These are phyloP conservation scores for Enteromius thamalakanensis DNA, from an alignment of 2,797 vertebrate species.

Conservation along the genomic window DNA sequence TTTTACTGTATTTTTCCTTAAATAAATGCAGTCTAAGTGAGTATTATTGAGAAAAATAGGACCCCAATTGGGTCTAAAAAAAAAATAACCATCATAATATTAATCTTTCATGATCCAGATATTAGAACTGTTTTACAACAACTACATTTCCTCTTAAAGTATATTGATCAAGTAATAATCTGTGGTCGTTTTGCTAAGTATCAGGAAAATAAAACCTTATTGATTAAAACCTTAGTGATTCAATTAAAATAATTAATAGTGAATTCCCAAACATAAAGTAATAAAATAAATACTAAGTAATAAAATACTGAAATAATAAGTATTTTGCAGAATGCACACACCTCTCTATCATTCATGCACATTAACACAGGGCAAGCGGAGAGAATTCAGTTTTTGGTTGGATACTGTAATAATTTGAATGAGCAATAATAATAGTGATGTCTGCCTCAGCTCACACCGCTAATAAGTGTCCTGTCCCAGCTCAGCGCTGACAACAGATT, in stretches of 20 bases:
- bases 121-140: no score
- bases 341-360: not conserved
- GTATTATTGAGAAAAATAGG: not conserved
- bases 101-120: not conserved
- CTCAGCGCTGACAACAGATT: constrained; percentile 5
- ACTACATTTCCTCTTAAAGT: not conserved
- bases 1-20: not conserved
- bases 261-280: not conserved
- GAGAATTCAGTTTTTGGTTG: not conserved
- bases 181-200: not conserved
- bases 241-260: no score
- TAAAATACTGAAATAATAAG: no score
- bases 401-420: not conserved
- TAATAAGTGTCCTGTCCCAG: constrained; percentile 6
- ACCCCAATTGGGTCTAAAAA: not conserved
- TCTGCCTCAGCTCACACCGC: not conserved
- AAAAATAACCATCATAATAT: not conserved
- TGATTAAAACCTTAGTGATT: no score
- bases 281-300: no score
- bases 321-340: not conserved
- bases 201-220: not conserved
- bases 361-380: not conserved
- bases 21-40: not conserved
- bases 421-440: constrained; percentile 4
- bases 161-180: not conserved